Evolutionary conservation across 2,113 vertebrate species (phyloP).

Genomic region (Micronycteris hirsuta): DNA sequence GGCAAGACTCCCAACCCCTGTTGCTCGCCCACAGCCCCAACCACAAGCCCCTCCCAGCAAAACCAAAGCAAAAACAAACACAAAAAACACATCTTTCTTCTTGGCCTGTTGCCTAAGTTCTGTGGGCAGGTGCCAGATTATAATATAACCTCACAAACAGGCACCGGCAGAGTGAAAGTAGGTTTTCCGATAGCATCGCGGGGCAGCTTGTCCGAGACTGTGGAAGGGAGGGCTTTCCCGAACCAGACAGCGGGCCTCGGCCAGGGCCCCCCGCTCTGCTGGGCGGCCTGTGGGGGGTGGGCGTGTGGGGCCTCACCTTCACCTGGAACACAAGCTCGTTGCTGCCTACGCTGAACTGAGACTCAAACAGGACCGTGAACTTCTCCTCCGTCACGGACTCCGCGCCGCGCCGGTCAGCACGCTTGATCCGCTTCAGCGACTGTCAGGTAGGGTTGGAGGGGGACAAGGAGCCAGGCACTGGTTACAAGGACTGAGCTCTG

Average conservation of each 20-base stretch:
- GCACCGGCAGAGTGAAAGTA: background rate
- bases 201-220: background rate
- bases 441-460: background rate
- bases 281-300: fast-evolving
- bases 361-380: constrained; percentile 98
- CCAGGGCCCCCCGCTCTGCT: no score
- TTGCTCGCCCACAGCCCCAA: background rate
- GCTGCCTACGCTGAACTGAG: constrained; percentile 95
- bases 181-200: background rate
- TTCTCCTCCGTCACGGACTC: constrained; percentile 98
- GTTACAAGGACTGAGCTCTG: fast-evolving
- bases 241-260: background rate
- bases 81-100: background rate
- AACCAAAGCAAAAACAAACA: background rate
- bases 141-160: background rate
- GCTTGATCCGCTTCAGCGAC: constrained; percentile 97
- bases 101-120: background rate
- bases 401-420: constrained; percentile 93
- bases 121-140: background rate
- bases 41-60: background rate
- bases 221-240: background rate
- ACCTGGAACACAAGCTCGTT: constrained; percentile 98
- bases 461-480: fast-evolving
- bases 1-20: background rate
- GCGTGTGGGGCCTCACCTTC: constrained; percentile 84